Base-by-base conservation (phyloP, 2,113 vertebrate genomes). In the Megatriorchis doriae region DNA sequence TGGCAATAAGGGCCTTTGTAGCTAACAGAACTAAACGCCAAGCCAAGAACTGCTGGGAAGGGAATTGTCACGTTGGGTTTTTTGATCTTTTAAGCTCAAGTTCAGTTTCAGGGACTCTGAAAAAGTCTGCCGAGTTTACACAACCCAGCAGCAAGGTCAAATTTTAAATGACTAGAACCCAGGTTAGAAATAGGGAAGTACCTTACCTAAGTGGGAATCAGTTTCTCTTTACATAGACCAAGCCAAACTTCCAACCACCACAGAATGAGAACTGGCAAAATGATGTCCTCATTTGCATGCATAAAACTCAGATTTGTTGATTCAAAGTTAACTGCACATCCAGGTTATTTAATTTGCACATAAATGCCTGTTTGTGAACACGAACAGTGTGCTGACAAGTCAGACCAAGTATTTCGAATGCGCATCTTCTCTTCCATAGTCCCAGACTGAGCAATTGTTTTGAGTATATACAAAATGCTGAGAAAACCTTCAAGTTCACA, bases 391-490 rank as follows among this genome's bases (percentile, higher is more conserved):
- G 93, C 81, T 23, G 87, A 43, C 86, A 22, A 16, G 78, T 53
- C 92, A 94, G 77, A 77, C 42, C 65, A 14, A 73, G 90, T 10
- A 11, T 70, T 65, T 53, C 77, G 2, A 50, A 55, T 4, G 61
- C 13, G 29, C 9, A 14, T 66, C 92, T 71, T 71, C 93, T 95
- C 87, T 32, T 63, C 92, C 7, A 14, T 8, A 67, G 82, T 92
- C 95, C 93, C 94, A 93, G 91, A 90, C 62, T 3, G 66, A 95
- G 81, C 86, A 43, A 79, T 36, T 42, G 71, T 50, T 74, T 89
- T n/a, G 86, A 94, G 78, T 95, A 96, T 96, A 34, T 96, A 96
- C 96, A 97, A 58, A 93, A 97, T 50, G 85, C 83, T 93, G 94
- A 95, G 93, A 92, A 92, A 79, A 78, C 94, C 88, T 90, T 92